phyloP scores from a whole-genome alignment of 2,888 invertebrate species.

The Quadroppia sp. region DNA sequence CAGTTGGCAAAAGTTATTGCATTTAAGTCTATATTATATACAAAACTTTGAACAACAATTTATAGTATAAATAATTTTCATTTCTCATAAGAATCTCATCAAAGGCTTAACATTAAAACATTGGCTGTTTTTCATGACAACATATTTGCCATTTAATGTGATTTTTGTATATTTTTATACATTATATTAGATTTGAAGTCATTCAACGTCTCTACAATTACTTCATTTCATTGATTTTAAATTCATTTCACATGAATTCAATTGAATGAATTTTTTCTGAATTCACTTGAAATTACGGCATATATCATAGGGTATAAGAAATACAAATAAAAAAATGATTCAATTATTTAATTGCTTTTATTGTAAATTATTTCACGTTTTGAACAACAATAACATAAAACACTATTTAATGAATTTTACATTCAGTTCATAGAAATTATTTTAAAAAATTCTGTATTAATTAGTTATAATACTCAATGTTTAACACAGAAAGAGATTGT shows the following conservation, averaged over 20 bases:
- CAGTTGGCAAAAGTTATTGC: too few relatives aligned
- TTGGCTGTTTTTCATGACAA: background rate
- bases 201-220: background rate
- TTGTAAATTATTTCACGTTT: background rate
- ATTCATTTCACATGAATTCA: background rate
- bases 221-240: slow-evolving; percentile 1
- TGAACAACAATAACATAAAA: slow-evolving; percentile 13
- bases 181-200: background rate
- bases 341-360: background rate
- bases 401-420: background rate
- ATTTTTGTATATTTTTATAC: background rate
- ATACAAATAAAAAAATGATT: background rate
- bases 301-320: too few relatives aligned
- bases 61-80: too few relatives aligned
- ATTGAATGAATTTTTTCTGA: too few relatives aligned
- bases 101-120: background rate
- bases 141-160: background rate
- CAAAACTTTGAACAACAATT: too few relatives aligned
- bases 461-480: background rate
- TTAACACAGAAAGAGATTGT: background rate
- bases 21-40: too few relatives aligned
- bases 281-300: too few relatives aligned
- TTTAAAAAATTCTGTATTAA: background rate
- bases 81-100: too few relatives aligned
- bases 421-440: background rate